A percentile compares a stretch with the other conserved stretches of the same genome.
phyloP scores from a whole-genome alignment of 2,113 vertebrate species.

The Hypomesus transpacificus region DNA sequence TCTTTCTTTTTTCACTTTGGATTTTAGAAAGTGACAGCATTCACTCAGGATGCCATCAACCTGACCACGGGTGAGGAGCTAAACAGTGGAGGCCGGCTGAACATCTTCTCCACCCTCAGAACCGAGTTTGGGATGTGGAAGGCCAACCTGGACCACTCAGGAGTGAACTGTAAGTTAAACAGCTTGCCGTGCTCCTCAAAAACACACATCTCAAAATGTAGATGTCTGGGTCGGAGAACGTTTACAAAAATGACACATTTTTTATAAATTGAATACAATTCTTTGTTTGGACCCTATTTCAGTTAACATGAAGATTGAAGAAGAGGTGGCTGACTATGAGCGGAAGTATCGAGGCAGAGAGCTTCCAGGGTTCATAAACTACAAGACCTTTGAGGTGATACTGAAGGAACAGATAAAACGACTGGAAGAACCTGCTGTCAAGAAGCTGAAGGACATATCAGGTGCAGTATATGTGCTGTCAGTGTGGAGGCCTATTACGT shows the following conservation, averaged over 20 bases:
- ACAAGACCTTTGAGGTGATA: constrained; percentile 79
- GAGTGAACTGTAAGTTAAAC: constrained; percentile 60
- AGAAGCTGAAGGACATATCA: constrained; percentile 58
- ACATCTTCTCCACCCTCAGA: constrained; percentile 73
- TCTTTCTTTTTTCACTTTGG: not conserved
- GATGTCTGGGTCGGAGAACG: no score
- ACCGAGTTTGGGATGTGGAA: constrained; percentile 71
- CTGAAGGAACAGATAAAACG: constrained; percentile 71
- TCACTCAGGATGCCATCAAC: constrained; percentile 67
- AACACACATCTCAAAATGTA: not conserved
- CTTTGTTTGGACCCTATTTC: constrained; percentile 9
- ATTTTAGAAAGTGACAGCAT: constrained; percentile 75
- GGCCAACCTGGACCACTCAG: fast-evolving
- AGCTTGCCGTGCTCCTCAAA: not conserved
- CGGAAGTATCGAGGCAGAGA: constrained; percentile 76
- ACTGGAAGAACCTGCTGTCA: constrained; percentile 78
- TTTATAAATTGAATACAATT: not conserved
- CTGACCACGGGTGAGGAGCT: constrained; percentile 74
- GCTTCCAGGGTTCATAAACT: constrained; percentile 81
- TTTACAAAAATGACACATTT: not conserved
- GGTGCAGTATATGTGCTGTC: constrained; percentile 30
- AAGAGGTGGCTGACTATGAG: constrained; percentile 64
- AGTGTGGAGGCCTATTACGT: not conserved
- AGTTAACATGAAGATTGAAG: constrained; percentile 59
- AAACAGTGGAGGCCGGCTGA: constrained; percentile 29